These are phyloP conservation scores for Agelas oroides DNA, from an alignment of 37 sponge, comb jelly and placozoan genomes.

Conservation along the genomic window DNA sequence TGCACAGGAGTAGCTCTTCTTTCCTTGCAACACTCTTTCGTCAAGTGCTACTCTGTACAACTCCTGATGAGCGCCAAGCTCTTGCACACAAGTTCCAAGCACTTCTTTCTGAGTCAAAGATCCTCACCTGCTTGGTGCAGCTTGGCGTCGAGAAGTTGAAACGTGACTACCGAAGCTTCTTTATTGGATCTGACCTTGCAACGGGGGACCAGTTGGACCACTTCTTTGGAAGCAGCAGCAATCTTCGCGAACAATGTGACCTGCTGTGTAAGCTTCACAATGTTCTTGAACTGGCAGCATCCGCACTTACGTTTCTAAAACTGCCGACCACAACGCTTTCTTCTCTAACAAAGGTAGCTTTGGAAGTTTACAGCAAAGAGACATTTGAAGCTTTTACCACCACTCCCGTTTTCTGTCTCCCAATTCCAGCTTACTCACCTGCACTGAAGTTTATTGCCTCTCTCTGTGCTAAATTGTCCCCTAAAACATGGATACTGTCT, in stretches of 20 bases:
- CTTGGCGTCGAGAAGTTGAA: conserved; percentile 64
- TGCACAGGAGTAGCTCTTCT: conserved; percentile 48
- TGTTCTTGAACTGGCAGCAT: conserved; percentile 39
- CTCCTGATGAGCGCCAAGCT: conserved; percentile 12
- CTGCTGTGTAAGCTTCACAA: conserved; percentile 53
- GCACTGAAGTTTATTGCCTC: conserved; percentile 21
- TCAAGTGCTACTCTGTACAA: conserved; percentile 11
- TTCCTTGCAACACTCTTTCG: conserved; percentile 62
- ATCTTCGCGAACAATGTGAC: conserved; percentile 28
- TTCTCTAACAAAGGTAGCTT: conserved; percentile 28
- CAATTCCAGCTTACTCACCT: conserved; percentile 37
- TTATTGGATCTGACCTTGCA: conserved; percentile 26
- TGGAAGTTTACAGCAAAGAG: conserved; percentile 24
- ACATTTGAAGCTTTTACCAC: conserved; percentile 31
- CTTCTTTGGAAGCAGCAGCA: conserved; percentile 10
- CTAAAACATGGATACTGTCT: conserved; percentile 19
- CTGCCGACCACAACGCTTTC: conserved; percentile 35
- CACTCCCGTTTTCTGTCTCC: conserved; percentile 53
- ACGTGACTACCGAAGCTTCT: conserved; percentile 39
- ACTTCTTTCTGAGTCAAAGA: conserved; percentile 18
- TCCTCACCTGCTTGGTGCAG: conserved; percentile 51
- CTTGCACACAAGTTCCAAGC: conserved; percentile 47
- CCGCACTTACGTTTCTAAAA: conserved; percentile 7
- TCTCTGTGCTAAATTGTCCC: conserved; percentile 31
- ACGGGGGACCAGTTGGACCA: conserved; percentile 29